Evolutionary conservation across 2,797 vertebrate species (phyloP), one percentile per base, ranked within the genome.

Genomic region (Sebastes oblongus): DNA sequence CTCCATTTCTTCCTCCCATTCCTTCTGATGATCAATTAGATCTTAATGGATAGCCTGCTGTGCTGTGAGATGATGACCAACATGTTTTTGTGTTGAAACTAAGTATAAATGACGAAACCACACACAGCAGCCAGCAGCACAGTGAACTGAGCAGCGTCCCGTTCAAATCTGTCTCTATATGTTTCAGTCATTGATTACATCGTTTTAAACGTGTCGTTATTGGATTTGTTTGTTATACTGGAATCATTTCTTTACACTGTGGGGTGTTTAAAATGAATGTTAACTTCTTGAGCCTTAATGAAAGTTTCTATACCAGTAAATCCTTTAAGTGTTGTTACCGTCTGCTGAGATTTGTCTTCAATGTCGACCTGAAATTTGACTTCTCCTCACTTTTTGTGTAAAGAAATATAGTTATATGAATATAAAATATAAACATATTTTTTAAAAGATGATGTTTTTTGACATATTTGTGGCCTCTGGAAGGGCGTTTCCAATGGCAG

Each of bases 1-100:
- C 92, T 93, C 92, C 91, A 93, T 95, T 95, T 95, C 92, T 93
- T 91, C 88, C 89, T 84, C 77, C 92, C 93, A 86, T 95, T 95
- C 82, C 85, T 94, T 95, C 87, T 96, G 94, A 95, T 94, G 94
- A 96, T 95, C 94, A 95, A 95, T 95, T 94, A 95, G 94, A 94
- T 91, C 69, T 93, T 95, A 95, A 95, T 94, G 93, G 95, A 94
- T 89, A 91, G 83, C 94, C 93, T 89, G 95, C 95, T 95, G 94
- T 93, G 93, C 90, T 83, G 82, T 83, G 81, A 88, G 89, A 91
- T 91, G 92, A 95, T 94, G 90, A 91, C 93, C 90, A 91, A 88
- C 91, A 75, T 92, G 89, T 87, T 90, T 86, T 84, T 92, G 80
- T 91, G 77, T 91, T 90, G 85, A 88, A 88, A 90, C 86, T 86